These are phyloP conservation scores for Dryomyza anilis DNA, from an alignment of 2,888 invertebrate species.

Conservation along the genomic window DNA sequence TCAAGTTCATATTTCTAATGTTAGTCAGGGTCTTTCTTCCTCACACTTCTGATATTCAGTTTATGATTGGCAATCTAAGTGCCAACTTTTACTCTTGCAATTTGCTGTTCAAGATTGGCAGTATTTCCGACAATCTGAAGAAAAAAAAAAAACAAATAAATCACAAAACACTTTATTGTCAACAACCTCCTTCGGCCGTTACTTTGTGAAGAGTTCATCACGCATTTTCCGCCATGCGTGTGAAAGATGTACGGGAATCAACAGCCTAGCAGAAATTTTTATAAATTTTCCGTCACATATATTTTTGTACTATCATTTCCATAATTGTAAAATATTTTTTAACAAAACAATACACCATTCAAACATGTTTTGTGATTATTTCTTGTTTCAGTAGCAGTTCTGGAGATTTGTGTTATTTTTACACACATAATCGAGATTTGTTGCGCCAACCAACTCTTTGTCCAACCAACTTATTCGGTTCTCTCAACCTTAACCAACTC, in stretches of 20 bases:
- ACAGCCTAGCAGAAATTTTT: too few relatives aligned
- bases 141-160: not conserved
- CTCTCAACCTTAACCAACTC: too few relatives aligned
- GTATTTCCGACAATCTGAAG: not conserved
- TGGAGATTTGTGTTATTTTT: too few relatives aligned
- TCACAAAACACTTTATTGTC: not conserved
- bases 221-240: not conserved
- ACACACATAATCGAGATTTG: too few relatives aligned
- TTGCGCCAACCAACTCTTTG: too few relatives aligned
- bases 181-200: not conserved
- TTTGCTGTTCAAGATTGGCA: not conserved
- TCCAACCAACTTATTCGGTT: too few relatives aligned
- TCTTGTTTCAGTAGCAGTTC: too few relatives aligned
- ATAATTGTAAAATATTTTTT: too few relatives aligned
- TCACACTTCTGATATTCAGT: not conserved
- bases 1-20: not conserved
- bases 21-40: not conserved
- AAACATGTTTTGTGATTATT: too few relatives aligned
- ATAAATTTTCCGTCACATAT: too few relatives aligned
- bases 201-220: not conserved
- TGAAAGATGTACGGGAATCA: not conserved
- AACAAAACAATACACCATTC: too few relatives aligned
- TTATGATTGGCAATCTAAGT: constrained; percentile 11
- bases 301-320: too few relatives aligned
- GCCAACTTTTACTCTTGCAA: not conserved